Percentiles rank a stretch among this genome's conserved stretches.
Evolutionary conservation across 2,888 invertebrate species (phyloP).

Genomic region (Volucella zonaria): DNA sequence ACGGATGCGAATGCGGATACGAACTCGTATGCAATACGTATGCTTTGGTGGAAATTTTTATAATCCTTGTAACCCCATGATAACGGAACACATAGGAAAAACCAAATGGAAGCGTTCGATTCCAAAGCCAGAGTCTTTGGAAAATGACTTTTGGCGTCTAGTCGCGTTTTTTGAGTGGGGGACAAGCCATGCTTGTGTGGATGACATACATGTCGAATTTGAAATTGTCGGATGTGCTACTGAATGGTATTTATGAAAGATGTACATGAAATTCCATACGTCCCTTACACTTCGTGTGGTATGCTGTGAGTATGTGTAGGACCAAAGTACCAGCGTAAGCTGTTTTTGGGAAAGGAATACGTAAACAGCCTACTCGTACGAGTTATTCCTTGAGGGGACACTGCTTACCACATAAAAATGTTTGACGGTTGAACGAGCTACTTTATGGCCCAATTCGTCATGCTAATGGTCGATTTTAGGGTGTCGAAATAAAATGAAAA

Average conservation of each 20-base stretch:
- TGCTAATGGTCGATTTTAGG: too few species aligned
- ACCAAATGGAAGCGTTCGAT: background rate
- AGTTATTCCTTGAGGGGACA: too few species aligned
- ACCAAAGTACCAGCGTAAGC: too few species aligned
- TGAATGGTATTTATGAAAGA: slow-evolving; percentile 46
- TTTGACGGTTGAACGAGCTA: too few species aligned
- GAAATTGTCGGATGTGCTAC: slow-evolving; percentile 25
- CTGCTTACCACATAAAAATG: too few species aligned
- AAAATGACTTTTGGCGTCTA: slow-evolving; percentile 41
- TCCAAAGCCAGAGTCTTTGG: background rate
- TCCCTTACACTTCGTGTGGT: too few species aligned
- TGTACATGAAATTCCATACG: slow-evolving; percentile 24
- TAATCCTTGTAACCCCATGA: slow-evolving; percentile 52
- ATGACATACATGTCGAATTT: slow-evolving; percentile 45
- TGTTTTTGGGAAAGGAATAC: too few species aligned
- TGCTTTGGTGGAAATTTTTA: slow-evolving; percentile 16
- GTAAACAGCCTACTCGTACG: too few species aligned
- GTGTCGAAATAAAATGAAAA: too few species aligned
- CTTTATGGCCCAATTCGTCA: too few species aligned
- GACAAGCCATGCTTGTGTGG: background rate
- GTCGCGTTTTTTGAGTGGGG: background rate
- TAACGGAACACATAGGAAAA: slow-evolving; percentile 21
- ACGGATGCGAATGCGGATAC: too few species aligned
- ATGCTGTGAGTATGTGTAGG: too few species aligned
- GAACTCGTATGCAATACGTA: slow-evolving; percentile 13